Evolutionary conservation across 2,888 invertebrate species (phyloP).

Genomic region (Drepana falcataria): DNA sequence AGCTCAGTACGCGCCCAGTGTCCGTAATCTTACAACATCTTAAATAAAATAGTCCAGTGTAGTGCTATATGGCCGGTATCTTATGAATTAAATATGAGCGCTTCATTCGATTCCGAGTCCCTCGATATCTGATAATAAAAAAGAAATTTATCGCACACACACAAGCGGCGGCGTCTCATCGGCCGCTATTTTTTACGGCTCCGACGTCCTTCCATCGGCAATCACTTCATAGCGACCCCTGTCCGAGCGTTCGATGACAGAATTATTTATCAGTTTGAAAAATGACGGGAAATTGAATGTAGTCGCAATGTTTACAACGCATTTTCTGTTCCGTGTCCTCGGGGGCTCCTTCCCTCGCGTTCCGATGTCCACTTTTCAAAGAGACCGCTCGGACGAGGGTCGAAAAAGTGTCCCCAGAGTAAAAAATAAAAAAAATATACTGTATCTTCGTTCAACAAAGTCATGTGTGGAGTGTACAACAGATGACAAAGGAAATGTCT

Average conservation of each 20-base stretch:
- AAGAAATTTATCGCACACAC: slow-evolving; percentile 77
- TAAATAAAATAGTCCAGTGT: slow-evolving; percentile 75
- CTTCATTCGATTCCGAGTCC: slow-evolving; percentile 79
- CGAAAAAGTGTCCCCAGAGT: slow-evolving; percentile 78
- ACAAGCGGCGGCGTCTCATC: slow-evolving; percentile 57
- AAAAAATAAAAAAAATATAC: slow-evolving; percentile 76
- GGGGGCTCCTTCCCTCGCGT: slow-evolving; percentile 77
- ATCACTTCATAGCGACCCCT: slow-evolving; percentile 79
- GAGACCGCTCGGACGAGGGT: slow-evolving; percentile 79
- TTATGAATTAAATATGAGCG: slow-evolving; percentile 79
- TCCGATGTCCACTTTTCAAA: slow-evolving; percentile 79
- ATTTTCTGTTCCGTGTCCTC: slow-evolving; percentile 76
- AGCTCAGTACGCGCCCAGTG: slow-evolving; percentile 45
- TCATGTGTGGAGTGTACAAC: slow-evolving; percentile 45
- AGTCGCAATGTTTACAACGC: slow-evolving; percentile 80
- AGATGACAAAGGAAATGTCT: slow-evolving; percentile 66
- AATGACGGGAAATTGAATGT: slow-evolving; percentile 81
- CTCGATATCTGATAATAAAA: slow-evolving; percentile 80
- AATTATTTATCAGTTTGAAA: slow-evolving; percentile 81
- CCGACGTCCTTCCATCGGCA: slow-evolving; percentile 69
- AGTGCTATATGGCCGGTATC: slow-evolving; percentile 76
- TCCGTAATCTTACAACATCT: slow-evolving; percentile 71
- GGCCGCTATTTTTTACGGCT: slow-evolving; percentile 73
- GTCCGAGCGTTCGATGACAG: slow-evolving; percentile 78
- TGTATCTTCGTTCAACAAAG: slow-evolving; percentile 67